Base-by-base conservation (phyloP, 2,888 invertebrate species). In the Unio delphinus region DNA sequence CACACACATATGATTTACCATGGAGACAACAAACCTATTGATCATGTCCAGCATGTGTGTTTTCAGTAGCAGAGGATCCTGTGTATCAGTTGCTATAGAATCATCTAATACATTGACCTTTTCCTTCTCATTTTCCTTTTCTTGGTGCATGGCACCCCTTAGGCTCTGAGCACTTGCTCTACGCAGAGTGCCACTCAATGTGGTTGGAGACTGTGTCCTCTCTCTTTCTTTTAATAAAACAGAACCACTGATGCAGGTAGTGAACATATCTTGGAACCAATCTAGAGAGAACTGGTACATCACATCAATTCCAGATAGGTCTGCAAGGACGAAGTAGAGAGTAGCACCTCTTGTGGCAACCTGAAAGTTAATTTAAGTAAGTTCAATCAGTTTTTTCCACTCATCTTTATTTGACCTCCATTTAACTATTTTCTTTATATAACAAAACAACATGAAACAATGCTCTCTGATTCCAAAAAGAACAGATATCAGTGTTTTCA, bases 281-380 rank as follows among this genome's bases (percentile, higher is more conserved):
- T 83, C 79, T 45, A 90, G 80, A 1, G 90, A 90, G 78, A 89
- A 90, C 84, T 90, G 90, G 81, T 90, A 90, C 90, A 90, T 90
- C 67, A 89, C 86, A 73, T 90, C 89, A 28, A 90, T 83, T 54
- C 76, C 81, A 56, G 89, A 82, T 66, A 90, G 78, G 72, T 89
- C 88, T 30, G 89, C 87, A 57, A 90, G 74, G 3, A 88, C 87
- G 80, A 90, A 90, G 78, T 90, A 90, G 57, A 90, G 76, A 45
- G 89, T 88, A 15, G 89, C 86, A n/a, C 89, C 90, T 65, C 90
- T 76, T 1, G 86, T 88, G 7, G 90, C 90, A 62, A 90, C 89
- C 89, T 89, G 75, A 54, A 68, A 69, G 68, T 56, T 67, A 17
- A 60, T 23, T 20, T 2, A 60, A 45, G 11, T 45, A 11, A 45